Evolutionary conservation across 2,113 vertebrate genomes (phyloP), one percentile per base, ranked within the genome.

Genomic region (Melanocharis versteri): DNA sequence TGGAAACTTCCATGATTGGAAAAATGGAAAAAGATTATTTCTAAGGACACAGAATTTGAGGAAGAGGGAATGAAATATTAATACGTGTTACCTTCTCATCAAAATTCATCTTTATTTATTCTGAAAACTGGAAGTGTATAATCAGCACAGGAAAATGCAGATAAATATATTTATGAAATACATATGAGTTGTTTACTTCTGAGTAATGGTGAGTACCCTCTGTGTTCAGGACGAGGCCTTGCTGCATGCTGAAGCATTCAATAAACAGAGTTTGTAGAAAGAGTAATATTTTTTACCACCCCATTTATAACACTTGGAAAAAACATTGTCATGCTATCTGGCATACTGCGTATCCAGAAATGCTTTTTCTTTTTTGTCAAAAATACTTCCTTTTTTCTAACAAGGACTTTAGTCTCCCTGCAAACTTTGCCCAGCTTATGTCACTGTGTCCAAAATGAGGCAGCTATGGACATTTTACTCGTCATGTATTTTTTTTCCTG

Each of bases 161-260:
- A 82, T 90, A 90, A 83, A 92, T 96, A 48, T 66, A 80, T 94
- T 88, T 92, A 92, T 93, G 79, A 95, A 93, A 86, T 88, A 93
- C 87, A 66, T 94, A 69, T 20, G 66, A 65, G 54, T 39, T 69
- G 62, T 93, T 92, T 90, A 51, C 42, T 80, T 83, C 78, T 70
- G 23, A 86, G n/a, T 86, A 93, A 60, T 45, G 5, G 51, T 4
- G 7, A 76, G 50, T 54, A 50, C 8, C 28, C 44, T 37, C 42
- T 78, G 45, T 57, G 28, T 69, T 69, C 42, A 88, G 83, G 83
- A 72, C 51, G 20, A 89, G 45, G 37, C 37, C n/a, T 57, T 83
- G 53, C 16, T 85, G 57, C 50, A 9, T 53, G 40, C 48, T 57
- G 66, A 88, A 54, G 21, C 56, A 64, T 31, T 71, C 47, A 76